A percentile compares a stretch with the other conserved stretches of the same genome.
Conservation (phyloP, 2,113 vertebrate genomes). For the Prolemur simus region DNA sequence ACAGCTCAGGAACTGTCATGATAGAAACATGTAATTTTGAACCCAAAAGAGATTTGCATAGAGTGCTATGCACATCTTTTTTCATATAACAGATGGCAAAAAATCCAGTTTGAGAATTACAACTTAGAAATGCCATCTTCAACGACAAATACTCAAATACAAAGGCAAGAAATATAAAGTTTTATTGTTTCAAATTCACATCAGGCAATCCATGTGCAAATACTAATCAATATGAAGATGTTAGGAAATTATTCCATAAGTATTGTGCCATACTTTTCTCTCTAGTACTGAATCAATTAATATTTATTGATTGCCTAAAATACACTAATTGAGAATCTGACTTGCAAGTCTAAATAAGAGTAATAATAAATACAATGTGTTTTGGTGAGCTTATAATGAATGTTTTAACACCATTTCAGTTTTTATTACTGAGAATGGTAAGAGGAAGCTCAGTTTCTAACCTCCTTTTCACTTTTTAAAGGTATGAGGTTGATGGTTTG, state of each 20-base stretch:
- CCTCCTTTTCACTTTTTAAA: neutral
- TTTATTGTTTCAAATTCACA: neutral
- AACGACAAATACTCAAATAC: neutral
- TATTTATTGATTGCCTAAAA: conserved; percentile 5
- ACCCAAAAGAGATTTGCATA: neutral
- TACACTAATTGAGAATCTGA: neutral
- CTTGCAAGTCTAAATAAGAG: neutral
- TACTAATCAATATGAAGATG: neutral
- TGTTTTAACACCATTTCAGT: neutral
- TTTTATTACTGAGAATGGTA: neutral
- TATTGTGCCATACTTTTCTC: neutral
- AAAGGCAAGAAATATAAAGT: neutral
- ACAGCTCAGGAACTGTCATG: neutral
- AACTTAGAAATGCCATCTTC: neutral
- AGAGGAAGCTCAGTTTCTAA: neutral
- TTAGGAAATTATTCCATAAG: neutral
- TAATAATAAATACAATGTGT: neutral
- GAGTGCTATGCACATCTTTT: neutral
- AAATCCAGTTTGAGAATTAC: neutral
- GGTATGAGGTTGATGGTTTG: neutral
- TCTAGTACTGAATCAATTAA: neutral
- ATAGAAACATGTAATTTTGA: conserved; percentile 15
- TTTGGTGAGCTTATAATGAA: neutral
- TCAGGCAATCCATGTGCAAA: neutral
- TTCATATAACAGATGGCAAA: neutral